Conservation (phyloP, 2,797 vertebrate genomes). For the Sebastes jordani region DNA sequence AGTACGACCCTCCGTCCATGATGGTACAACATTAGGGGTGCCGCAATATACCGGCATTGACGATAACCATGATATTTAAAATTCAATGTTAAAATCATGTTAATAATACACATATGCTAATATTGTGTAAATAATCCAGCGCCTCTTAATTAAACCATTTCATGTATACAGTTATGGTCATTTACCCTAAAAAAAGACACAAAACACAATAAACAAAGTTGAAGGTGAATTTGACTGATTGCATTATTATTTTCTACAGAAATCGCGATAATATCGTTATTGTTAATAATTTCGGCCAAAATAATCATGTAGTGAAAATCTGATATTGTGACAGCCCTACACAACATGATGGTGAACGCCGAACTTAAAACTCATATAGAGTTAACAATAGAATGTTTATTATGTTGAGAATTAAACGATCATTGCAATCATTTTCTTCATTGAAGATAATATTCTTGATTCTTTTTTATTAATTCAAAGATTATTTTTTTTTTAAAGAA, state of each 20-base stretch:
- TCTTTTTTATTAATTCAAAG: background rate
- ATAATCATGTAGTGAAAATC: background rate
- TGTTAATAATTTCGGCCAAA: background rate
- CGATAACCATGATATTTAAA: background rate
- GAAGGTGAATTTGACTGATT: background rate
- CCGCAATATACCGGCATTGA: background rate
- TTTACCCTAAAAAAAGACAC: background rate
- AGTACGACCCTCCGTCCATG: no score
- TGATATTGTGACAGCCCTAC: background rate
- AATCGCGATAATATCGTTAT: background rate
- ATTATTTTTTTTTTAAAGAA: background rate
- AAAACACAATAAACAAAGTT: background rate
- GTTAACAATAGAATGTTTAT: background rate
- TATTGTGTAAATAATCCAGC: background rate
- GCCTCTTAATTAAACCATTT: background rate
- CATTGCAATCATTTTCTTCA: background rate
- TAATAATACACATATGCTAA: background rate
- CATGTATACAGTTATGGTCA: background rate
- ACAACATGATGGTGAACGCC: background rate
- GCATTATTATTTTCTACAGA: background rate
- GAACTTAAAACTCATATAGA: background rate
- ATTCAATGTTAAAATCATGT: background rate
- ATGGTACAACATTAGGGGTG: background rate
- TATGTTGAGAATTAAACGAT: background rate
- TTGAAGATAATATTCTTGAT: background rate